A percentile compares a stretch with the other conserved stretches of the same genome.
These are phyloP conservation scores for Montipora sp. DNA, from an alignment of 64 coral and sea anemone genomes.

Conservation along the genomic window DNA sequence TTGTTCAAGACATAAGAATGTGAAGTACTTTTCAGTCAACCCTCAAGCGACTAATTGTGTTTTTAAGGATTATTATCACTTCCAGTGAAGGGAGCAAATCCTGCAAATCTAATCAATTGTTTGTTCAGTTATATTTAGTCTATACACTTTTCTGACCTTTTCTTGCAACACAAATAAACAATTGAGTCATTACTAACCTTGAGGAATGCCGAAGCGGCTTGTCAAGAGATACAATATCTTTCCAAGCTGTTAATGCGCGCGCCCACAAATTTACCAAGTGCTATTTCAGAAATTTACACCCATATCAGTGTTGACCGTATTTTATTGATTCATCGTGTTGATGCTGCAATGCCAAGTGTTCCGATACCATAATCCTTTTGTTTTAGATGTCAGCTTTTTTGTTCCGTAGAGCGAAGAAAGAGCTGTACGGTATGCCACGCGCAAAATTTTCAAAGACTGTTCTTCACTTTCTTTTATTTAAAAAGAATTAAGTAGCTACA, in stretches of 20 bases:
- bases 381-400: background rate
- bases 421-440: background rate
- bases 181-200: background rate
- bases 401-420: background rate
- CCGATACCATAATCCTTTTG: slow-evolving; percentile 38
- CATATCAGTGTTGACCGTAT: background rate
- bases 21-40: background rate
- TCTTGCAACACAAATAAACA: slow-evolving; percentile 35
- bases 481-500: too few species aligned
- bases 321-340: slow-evolving; percentile 17
- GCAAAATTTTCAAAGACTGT: too few species aligned
- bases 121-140: slow-evolving; percentile 44
- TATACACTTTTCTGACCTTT: slow-evolving; percentile 22
- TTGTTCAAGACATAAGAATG: too few species aligned
- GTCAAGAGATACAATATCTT: slow-evolving; percentile 8
- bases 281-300: background rate
- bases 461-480: too few species aligned
- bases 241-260: slow-evolving; percentile 2
- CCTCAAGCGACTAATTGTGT: too few species aligned
- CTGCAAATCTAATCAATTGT: slow-evolving; percentile 10
- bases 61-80: background rate
- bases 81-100: background rate
- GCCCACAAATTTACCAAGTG: background rate
- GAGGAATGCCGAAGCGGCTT: background rate
- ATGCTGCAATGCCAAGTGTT: slow-evolving; percentile 29